These are phyloP conservation scores for Agonum fuliginosum DNA, from an alignment of 2,888 invertebrate genomes.

Conservation along the genomic window DNA sequence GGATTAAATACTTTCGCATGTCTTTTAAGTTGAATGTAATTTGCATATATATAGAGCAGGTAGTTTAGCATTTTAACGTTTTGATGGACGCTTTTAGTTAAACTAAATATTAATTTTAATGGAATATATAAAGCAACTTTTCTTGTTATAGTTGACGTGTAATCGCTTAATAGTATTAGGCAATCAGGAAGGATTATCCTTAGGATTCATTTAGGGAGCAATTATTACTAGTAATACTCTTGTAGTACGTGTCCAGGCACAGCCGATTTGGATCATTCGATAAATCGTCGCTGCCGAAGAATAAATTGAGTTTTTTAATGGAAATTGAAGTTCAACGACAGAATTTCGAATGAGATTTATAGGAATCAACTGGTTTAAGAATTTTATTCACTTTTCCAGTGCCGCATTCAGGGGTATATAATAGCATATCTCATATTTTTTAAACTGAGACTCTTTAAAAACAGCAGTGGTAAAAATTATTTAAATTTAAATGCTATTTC, in stretches of 20 bases:
- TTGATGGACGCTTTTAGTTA: background rate
- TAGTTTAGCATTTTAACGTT: background rate
- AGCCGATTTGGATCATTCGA: conserved; percentile 15
- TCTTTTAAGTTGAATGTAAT: conserved; percentile 22
- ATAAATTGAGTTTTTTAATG: conserved; percentile 45
- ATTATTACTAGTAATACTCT: conserved; percentile 2
- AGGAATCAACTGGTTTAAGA: conserved; percentile 19
- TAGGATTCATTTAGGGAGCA: background rate
- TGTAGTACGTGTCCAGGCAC: conserved; percentile 33
- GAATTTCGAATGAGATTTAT: conserved; percentile 31
- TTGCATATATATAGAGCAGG: background rate
- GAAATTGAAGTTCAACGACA: conserved; percentile 21
- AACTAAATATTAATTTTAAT: background rate
- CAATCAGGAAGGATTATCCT: background rate
- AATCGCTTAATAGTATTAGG: background rate
- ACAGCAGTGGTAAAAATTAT: too few species aligned
- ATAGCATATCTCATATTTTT: too few species aligned
- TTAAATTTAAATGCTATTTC: too few species aligned
- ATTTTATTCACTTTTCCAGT: background rate
- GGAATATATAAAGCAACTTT: background rate
- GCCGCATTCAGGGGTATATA: too few species aligned
- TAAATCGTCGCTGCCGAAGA: conserved; percentile 25
- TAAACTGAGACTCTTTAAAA: too few species aligned
- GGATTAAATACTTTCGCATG: conserved; percentile 30
- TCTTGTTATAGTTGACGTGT: background rate